A percentile compares a stretch with the other conserved stretches of the same genome.
These are phyloP conservation scores for Vanacampus margaritifer DNA, from an alignment of 2,113 vertebrate genomes.

Conservation along the genomic window DNA sequence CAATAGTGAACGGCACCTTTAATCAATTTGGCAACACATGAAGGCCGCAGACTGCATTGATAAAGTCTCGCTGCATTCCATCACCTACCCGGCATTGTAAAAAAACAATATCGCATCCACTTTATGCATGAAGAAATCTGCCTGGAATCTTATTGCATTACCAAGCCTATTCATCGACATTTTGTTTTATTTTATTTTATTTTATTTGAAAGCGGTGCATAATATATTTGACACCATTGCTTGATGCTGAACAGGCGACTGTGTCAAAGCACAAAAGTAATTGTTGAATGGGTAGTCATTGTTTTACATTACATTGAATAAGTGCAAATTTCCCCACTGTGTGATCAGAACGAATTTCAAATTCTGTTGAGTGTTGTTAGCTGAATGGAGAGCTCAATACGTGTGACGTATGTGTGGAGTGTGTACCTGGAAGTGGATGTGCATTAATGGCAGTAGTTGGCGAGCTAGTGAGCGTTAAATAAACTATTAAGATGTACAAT, in stretches of 20 bases:
- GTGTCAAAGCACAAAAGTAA: neutral
- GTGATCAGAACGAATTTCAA: too few relatives aligned
- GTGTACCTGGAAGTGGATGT: too few relatives aligned
- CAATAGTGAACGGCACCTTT: neutral
- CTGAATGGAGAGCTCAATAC: too few relatives aligned
- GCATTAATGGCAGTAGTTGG: too few relatives aligned
- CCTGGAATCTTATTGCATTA: constrained; percentile 8
- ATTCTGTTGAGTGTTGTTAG: too few relatives aligned
- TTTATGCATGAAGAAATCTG: neutral
- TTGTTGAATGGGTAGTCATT: neutral
- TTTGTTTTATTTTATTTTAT: constrained; percentile 1
- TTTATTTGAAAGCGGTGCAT: neutral
- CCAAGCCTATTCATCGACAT: constrained; percentile 26
- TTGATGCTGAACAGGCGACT: neutral
- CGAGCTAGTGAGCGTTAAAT: too few relatives aligned
- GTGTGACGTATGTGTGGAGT: too few relatives aligned
- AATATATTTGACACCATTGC: neutral
- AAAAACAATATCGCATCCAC: constrained; percentile 4
- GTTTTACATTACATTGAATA: neutral
- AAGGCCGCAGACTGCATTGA: constrained; percentile 4
- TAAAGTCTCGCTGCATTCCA: neutral
- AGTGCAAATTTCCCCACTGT: too few relatives aligned
- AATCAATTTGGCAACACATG: neutral
- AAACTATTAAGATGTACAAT: too few relatives aligned
- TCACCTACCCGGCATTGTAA: constrained; percentile 1